These are phyloP conservation scores for Orchestia grillus DNA, from an alignment of 1,140 invertebrate species.

Conservation along the genomic window DNA sequence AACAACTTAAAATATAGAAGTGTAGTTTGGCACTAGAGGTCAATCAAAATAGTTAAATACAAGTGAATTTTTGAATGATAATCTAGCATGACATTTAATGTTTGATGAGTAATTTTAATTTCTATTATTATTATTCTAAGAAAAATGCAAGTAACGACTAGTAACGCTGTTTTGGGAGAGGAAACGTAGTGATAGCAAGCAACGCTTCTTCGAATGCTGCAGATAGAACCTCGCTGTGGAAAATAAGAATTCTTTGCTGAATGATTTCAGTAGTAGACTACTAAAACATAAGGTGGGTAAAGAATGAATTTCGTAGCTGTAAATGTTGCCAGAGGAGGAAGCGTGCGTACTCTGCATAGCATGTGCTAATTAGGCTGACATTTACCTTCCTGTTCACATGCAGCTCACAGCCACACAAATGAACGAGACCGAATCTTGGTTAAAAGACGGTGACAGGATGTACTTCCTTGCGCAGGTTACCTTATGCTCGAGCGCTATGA, in stretches of 20 bases:
- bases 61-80: background rate
- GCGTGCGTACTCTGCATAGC: background rate
- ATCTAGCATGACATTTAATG: background rate
- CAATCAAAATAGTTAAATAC: background rate
- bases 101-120: background rate
- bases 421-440: constrained; percentile 23
- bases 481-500: background rate
- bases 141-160: background rate
- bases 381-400: background rate
- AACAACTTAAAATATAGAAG: too few relatives aligned
- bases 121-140: background rate
- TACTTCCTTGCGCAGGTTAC: background rate
- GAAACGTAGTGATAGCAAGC: background rate
- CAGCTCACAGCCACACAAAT: background rate
- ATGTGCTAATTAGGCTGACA: background rate
- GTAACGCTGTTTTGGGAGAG: background rate
- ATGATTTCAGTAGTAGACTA: background rate
- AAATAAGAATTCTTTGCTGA: background rate
- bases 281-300: background rate
- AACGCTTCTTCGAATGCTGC: too few relatives aligned
- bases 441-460: background rate
- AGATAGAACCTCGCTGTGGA: background rate
- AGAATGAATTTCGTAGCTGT: background rate
- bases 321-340: background rate
- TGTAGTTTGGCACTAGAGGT: background rate